Conservation (phyloP, 2,888 invertebrate species). For the Drosophila sordidapex region DNA sequence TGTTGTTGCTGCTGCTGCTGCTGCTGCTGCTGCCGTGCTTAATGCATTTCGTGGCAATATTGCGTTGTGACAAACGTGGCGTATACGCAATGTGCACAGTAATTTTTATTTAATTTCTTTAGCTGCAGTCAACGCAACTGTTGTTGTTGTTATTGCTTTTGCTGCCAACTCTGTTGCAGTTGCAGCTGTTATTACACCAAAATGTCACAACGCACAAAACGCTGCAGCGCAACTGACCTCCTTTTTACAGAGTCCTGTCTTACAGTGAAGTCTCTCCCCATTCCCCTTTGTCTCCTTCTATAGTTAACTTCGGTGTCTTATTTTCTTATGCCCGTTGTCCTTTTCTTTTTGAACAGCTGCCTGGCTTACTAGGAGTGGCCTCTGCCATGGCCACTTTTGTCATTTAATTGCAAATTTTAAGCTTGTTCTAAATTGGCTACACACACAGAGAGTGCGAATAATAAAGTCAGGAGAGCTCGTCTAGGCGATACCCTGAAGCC, state of each 20-base stretch:
- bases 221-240: constrained; percentile 67
- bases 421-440: constrained; percentile 66
- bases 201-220: constrained; percentile 71
- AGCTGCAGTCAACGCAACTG: constrained; percentile 18
- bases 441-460: constrained; percentile 13
- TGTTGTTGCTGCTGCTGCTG: constrained; percentile 12
- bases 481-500: neutral
- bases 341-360: neutral
- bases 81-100: constrained; percentile 68
- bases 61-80: constrained; percentile 65
- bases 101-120: constrained; percentile 45
- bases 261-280: neutral
- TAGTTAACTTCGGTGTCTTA: constrained; percentile 1
- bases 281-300: neutral
- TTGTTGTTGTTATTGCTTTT: constrained; percentile 9
- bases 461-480: neutral
- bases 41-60: constrained; percentile 71
- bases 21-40: constrained; percentile 45
- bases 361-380: constrained; percentile 49
- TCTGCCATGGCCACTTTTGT: constrained; percentile 38
- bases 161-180: constrained; percentile 21
- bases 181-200: constrained; percentile 45
- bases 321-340: constrained; percentile 2
- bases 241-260: constrained; percentile 41
- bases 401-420: constrained; percentile 78